phyloP scores from a whole-genome alignment of 2,888 invertebrate genomes.

The Rhorus exstirpatorius region DNA sequence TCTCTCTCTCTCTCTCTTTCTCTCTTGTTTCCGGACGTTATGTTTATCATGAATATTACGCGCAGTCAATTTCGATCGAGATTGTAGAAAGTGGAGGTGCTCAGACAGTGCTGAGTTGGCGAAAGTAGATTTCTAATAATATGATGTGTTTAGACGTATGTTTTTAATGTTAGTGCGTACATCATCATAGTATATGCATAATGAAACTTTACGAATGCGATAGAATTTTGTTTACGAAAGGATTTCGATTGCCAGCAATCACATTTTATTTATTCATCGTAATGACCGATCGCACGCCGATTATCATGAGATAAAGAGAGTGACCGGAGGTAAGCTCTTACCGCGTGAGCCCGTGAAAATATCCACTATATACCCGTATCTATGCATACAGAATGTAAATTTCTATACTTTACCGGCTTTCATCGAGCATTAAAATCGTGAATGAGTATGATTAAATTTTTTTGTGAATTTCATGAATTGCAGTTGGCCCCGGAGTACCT shows the following conservation, averaged over 20 bases:
- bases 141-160: conserved; percentile 48
- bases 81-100: conserved; percentile 73
- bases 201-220: conserved; percentile 13
- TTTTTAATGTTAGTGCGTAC: neutral
- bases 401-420: conserved; percentile 18
- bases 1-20: neutral
- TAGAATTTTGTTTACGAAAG: conserved; percentile 43
- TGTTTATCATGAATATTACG: conserved; percentile 65
- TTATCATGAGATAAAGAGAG: conserved; percentile 47
- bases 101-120: conserved; percentile 47
- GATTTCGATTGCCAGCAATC: conserved; percentile 26
- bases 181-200: conserved; percentile 21
- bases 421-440: conserved; percentile 6
- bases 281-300: conserved; percentile 38
- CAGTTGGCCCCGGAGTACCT: conserved; percentile 83
- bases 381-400: conserved; percentile 26
- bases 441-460: too few relatives aligned
- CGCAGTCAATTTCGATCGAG: conserved; percentile 75
- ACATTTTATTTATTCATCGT: conserved; percentile 49
- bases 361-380: neutral
- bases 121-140: conserved; percentile 72
- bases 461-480: conserved; percentile 32
- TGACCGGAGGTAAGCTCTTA: conserved; percentile 16
- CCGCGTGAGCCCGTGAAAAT: conserved; percentile 20
- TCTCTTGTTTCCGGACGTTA: conserved; percentile 39